Conservation (phyloP, 2,888 invertebrate genomes). For the Hirtodrosophila cameraria region DNA sequence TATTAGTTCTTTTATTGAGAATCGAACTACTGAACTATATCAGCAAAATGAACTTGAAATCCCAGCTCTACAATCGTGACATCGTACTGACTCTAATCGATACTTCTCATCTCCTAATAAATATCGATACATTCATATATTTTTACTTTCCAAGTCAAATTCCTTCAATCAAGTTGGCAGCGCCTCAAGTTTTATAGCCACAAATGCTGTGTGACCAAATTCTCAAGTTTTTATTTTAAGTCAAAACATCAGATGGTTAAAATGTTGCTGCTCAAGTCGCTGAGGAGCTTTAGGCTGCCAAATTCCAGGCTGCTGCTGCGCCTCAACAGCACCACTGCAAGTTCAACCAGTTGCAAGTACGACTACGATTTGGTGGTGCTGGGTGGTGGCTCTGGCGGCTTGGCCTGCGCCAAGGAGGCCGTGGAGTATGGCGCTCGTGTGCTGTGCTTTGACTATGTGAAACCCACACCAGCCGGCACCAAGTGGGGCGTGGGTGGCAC, state of each 20-base stretch:
- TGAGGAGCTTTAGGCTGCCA: background rate
- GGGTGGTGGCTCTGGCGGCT: conserved; percentile 98
- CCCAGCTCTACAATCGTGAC: too few species aligned
- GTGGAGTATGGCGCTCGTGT: conserved; percentile 91
- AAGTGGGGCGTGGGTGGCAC: conserved; percentile 99
- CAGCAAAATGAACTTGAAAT: too few species aligned
- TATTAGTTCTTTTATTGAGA: too few species aligned
- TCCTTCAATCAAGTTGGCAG: conserved; percentile 15
- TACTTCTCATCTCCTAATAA: too few species aligned
- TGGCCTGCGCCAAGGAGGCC: conserved; percentile 97
- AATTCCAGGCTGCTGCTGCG: background rate
- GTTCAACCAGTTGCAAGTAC: conserved; percentile 79
- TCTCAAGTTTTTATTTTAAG: conserved; percentile 22
- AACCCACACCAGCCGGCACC: conserved; percentile 92
- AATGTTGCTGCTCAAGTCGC: conserved; percentile 36
- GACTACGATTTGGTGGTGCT: conserved; percentile 97
- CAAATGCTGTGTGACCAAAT: conserved; percentile 12
- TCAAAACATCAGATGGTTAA: background rate
- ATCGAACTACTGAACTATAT: too few species aligned
- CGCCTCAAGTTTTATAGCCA: background rate
- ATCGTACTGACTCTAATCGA: too few species aligned
- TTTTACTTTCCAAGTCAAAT: background rate
- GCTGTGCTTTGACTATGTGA: conserved; percentile 93
- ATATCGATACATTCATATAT: background rate
- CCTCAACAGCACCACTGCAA: background rate